Base-by-base conservation (phyloP, 2,113 vertebrate species). In the Orycteropus afer region DNA sequence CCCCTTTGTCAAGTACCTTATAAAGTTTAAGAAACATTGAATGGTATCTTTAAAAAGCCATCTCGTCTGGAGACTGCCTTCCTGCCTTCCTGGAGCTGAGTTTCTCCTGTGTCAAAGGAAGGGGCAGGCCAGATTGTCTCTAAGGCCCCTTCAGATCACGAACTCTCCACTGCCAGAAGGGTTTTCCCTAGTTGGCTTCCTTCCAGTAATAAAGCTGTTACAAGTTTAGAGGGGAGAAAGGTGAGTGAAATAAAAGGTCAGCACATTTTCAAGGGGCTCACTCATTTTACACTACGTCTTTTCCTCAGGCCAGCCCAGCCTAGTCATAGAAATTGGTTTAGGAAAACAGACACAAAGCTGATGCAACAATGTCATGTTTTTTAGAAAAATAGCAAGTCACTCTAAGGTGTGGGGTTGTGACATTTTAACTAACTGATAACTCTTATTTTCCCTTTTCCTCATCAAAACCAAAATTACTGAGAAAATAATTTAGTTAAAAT, bases 131-230 rank as follows among this genome's bases (percentile, higher is more conserved):
- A 12, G 1, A 29, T 71, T 57, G 73, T 67, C 73, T 53, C 4
- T 0, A 34, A 91, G 77, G 12, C 23, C 49, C 22, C 63, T 71
- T 78, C 61, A 22, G 40, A 89, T 76, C 71, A 71, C 71, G 59
- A 89, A 40, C 74, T 81, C 61, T n/a, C 53, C 59, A 69, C 95
- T 76, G 37, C 83, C 83, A 42, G 63, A 3, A 11, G 42, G 25
- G 51, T 71, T 95, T 80, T 69, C 92, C 90, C 74, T 76, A 7
- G 9, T 7, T 92, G 77, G 71, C 59, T 82, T 69, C 47, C 42
- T 80, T 51, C 81, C 90, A 93, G 80, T 51, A 63, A n/a, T 73
- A 40, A 93, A 86, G 57, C 93, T 86, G 74, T 32, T 74, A 73
- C 82, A 77, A 23, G 79, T 65, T 79, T 9, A 80, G 79, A 34